Evolutionary conservation across 2,113 vertebrate genomes (phyloP).

Genomic region (Phylloscopus whistleri): DNA sequence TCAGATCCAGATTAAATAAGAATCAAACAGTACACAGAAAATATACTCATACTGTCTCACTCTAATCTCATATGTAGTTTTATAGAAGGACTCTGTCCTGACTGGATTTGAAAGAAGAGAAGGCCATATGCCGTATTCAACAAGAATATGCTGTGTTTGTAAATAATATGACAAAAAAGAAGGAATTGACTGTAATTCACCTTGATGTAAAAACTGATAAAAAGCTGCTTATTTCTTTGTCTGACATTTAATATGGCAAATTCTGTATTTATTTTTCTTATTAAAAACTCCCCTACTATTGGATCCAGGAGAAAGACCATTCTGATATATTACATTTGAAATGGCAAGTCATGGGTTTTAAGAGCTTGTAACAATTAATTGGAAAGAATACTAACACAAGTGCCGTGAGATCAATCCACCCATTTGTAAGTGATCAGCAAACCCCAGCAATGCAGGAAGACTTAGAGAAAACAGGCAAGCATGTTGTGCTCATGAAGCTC

Average conservation of each 20-base stretch:
- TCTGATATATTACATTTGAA: background rate
- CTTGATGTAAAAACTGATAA: background rate
- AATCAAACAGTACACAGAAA: background rate
- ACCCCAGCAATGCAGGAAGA: background rate
- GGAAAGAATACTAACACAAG: background rate
- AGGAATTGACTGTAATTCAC: background rate
- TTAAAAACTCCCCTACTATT: rapidly evolving
- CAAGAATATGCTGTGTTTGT: background rate
- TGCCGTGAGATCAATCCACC: background rate
- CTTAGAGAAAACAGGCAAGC: background rate
- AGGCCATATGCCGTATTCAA: background rate
- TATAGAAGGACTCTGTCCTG: background rate
- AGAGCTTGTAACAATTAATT: background rate
- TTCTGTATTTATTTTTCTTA: background rate
- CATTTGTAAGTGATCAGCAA: background rate
- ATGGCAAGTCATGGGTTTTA: background rate
- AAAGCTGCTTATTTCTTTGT: background rate
- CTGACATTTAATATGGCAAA: background rate
- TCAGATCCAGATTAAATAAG: background rate
- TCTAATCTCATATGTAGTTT: background rate
- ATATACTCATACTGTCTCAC: background rate
- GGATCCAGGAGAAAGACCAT: background rate
- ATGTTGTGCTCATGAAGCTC: background rate
- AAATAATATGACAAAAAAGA: background rate
- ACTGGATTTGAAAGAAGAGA: background rate